Evolutionary conservation across 2,113 vertebrate genomes (phyloP).

Genomic region (Phalacrocorax aristotelis): DNA sequence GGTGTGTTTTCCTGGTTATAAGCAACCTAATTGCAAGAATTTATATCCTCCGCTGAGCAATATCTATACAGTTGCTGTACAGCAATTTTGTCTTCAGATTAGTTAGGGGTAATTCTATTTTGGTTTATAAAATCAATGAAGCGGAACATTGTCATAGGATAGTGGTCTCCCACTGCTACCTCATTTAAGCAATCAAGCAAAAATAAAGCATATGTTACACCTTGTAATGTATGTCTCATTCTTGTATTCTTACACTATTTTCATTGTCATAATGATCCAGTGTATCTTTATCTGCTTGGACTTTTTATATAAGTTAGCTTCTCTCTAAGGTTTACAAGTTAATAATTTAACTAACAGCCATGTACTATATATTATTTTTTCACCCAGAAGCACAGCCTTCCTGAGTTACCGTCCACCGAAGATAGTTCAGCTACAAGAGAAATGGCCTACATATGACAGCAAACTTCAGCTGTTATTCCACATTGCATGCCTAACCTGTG

Average conservation of each 20-base stretch:
- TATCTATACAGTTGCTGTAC: neutral
- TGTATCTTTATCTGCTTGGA: slow-evolving; percentile 50
- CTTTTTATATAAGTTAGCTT: slow-evolving; percentile 65
- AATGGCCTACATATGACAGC: slow-evolving; percentile 57
- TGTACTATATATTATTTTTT: slow-evolving; percentile 64
- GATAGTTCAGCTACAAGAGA: slow-evolving; percentile 27
- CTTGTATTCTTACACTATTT: slow-evolving; percentile 69
- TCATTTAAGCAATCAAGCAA: slow-evolving; percentile 69
- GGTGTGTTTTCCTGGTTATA: neutral
- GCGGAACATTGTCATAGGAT: slow-evolving; percentile 25
- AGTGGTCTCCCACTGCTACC: slow-evolving; percentile 65
- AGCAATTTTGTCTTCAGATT: neutral
- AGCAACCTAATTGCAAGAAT: neutral
- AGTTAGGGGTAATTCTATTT: slow-evolving; percentile 56
- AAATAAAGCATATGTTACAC: slow-evolving; percentile 72
- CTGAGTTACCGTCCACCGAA: slow-evolving; percentile 14
- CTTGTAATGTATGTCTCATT: slow-evolving; percentile 69
- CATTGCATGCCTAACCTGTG: neutral
- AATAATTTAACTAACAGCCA: slow-evolving; percentile 65
- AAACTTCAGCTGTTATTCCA: neutral
- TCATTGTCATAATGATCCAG: slow-evolving; percentile 66
- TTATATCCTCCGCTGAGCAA: neutral
- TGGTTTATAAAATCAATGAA: slow-evolving; percentile 59
- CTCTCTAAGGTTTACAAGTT: slow-evolving; percentile 56
- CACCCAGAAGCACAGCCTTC: slow-evolving; percentile 45